phyloP scores from a whole-genome alignment of 2,797 vertebrate species.

The Podarcis lilfordi region DNA sequence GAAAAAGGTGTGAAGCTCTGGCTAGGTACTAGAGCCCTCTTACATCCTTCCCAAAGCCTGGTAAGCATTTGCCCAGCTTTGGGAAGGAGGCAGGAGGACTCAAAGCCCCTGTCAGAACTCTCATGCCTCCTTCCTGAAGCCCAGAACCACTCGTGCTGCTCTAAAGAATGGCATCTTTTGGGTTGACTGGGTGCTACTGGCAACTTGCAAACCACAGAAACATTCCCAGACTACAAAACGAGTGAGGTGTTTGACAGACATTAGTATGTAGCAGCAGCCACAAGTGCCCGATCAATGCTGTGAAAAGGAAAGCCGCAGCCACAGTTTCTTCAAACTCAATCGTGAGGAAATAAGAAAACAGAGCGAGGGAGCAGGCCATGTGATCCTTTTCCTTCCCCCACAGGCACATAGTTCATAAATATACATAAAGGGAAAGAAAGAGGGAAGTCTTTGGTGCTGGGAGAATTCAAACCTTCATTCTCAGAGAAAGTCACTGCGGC shows the following conservation, averaged over 20 bases:
- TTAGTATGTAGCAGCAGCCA: conserved; percentile 39
- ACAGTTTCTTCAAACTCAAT: conserved; percentile 4
- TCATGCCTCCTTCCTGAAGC: too few species aligned
- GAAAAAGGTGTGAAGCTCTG: too few species aligned
- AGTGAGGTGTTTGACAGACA: conserved; percentile 46
- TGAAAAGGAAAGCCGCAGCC: conserved; percentile 46
- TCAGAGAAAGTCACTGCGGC: not conserved
- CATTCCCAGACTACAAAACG: conserved; percentile 50
- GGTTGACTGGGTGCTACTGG: not conserved
- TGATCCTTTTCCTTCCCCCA: not conserved
- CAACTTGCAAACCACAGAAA: conserved; percentile 7
- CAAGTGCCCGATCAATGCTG: conserved; percentile 30
- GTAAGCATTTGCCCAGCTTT: too few species aligned
- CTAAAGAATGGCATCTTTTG: conserved; percentile 25
- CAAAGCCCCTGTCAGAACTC: too few species aligned
- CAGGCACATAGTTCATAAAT: not conserved
- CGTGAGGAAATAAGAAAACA: conserved; percentile 14
- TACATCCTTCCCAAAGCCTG: too few species aligned
- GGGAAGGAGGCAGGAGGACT: too few species aligned
- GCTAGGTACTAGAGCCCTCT: too few species aligned
- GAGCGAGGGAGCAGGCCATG: not conserved
- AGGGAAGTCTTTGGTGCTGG: not conserved
- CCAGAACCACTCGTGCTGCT: too few species aligned
- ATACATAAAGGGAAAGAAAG: not conserved
- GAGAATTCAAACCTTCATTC: not conserved